A percentile compares a stretch with the other conserved stretches of the same genome.
Conservation (phyloP, 2,888 invertebrate genomes). For the Amphipoea oculea region DNA sequence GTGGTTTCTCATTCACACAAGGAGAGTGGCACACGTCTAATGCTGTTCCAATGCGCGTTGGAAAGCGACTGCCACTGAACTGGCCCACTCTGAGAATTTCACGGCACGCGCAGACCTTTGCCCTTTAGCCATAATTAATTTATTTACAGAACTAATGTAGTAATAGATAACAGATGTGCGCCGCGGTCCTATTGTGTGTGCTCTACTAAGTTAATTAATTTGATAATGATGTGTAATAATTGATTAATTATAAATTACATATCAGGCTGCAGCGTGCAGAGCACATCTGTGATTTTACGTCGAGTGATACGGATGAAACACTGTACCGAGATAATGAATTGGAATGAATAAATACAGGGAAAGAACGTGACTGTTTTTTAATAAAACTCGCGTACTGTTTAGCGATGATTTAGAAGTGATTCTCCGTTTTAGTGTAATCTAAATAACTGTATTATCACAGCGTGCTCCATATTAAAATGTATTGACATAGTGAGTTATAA, state of each 20-base stretch:
- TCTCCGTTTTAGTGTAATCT: conserved; percentile 40
- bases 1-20: conserved; percentile 91
- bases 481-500: conserved; percentile 39
- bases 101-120: conserved; percentile 88
- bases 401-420: conserved; percentile 19
- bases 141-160: conserved; percentile 84
- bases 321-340: conserved; percentile 34
- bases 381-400: conserved; percentile 24
- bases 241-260: conserved; percentile 62
- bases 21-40: conserved; percentile 53
- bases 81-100: conserved; percentile 71
- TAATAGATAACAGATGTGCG: conserved; percentile 82
- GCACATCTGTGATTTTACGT: conserved; percentile 68
- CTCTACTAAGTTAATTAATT: conserved; percentile 81
- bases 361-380: conserved; percentile 20
- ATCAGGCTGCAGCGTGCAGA: conserved; percentile 58
- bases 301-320: conserved; percentile 47
- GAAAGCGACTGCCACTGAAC: conserved; percentile 74
- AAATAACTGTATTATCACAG: conserved; percentile 41
- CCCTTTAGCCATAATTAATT: conserved; percentile 84
- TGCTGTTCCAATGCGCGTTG: conserved; percentile 71
- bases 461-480: conserved; percentile 44
- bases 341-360: conserved; percentile 26
- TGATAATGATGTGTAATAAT: conserved; percentile 76
- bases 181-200: conserved; percentile 82